Evolutionary conservation across 2,888 invertebrate genomes (phyloP).

Genomic region (Heteromyza rotundicornis): DNA sequence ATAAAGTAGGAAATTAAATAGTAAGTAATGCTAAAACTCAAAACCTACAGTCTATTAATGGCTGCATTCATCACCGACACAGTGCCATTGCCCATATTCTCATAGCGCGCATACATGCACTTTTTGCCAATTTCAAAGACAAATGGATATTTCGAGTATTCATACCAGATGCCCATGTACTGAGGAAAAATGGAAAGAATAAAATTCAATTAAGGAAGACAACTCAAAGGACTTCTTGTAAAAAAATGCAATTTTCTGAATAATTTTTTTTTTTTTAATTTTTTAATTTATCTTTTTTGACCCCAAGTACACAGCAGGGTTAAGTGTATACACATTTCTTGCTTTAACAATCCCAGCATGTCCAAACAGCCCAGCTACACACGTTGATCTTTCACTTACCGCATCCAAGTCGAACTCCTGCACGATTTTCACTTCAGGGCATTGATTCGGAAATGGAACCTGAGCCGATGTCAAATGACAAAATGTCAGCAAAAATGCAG

Average conservation of each 20-base stretch:
- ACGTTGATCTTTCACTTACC: too few species aligned
- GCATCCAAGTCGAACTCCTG: conserved; percentile 66
- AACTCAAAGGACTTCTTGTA: not conserved
- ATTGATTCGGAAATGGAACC: conserved; percentile 69
- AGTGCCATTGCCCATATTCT: conserved; percentile 61
- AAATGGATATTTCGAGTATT: conserved; percentile 77
- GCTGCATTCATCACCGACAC: conserved; percentile 64
- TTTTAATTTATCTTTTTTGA: too few species aligned
- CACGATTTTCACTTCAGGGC: conserved; percentile 70
- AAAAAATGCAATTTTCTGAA: not conserved
- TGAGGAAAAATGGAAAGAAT: conserved; percentile 44
- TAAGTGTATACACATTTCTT: too few species aligned
- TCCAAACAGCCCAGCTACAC: too few species aligned
- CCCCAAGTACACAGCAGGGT: too few species aligned
- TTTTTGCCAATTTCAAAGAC: conserved; percentile 77
- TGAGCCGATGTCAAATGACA: conserved; percentile 61
- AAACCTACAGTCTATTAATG: conserved; percentile 49
- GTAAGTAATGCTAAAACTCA: not conserved
- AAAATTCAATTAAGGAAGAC: not conserved
- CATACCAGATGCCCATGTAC: conserved; percentile 82
- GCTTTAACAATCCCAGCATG: too few species aligned
- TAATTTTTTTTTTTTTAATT: not conserved
- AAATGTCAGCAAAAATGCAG: conserved; percentile 14
- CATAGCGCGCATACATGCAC: conserved; percentile 75
- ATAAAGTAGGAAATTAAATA: conserved; percentile 2